Conservation (phyloP, 1,140 invertebrate species). For the Octopus bimaculoides region DNA sequence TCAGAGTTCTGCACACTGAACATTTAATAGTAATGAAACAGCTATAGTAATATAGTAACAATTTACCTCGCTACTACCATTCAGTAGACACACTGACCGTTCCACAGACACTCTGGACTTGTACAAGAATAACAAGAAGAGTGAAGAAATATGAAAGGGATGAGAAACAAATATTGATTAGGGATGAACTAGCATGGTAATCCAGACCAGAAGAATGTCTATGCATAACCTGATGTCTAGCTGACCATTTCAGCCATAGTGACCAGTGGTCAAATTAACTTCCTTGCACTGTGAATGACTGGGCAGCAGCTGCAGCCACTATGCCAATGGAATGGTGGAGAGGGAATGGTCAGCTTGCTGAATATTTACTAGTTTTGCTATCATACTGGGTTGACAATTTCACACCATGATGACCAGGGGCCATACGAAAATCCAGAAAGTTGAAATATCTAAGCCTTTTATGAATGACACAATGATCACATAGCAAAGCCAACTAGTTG, state of each 20-base stretch:
- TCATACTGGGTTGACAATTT: constrained; percentile 8
- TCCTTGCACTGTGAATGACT: constrained; percentile 9
- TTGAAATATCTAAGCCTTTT: neutral
- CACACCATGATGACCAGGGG: constrained; percentile 7
- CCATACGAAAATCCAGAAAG: neutral
- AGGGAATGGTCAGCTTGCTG: neutral
- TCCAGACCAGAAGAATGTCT: constrained; percentile 8
- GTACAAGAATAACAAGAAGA: neutral
- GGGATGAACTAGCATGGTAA: neutral
- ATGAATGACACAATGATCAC: neutral
- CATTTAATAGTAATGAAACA: neutral
- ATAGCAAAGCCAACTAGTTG: constrained; percentile 6
- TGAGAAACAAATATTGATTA: constrained; percentile 1
- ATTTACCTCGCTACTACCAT: neutral
- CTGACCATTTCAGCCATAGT: constrained; percentile 9
- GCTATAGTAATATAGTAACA: neutral
- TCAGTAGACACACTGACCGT: neutral
- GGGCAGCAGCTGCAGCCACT: constrained; percentile 5
- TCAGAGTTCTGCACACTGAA: neutral
- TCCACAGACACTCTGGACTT: neutral
- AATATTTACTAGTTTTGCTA: neutral
- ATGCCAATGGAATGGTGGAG: neutral
- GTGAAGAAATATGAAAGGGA: neutral
- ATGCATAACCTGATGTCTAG: constrained; percentile 10
- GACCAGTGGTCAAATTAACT: constrained; percentile 9